Evolutionary conservation across 2,113 vertebrate species (phyloP), one percentile per base, ranked within the genome.

Genomic region (Archocentrus centrarchus): DNA sequence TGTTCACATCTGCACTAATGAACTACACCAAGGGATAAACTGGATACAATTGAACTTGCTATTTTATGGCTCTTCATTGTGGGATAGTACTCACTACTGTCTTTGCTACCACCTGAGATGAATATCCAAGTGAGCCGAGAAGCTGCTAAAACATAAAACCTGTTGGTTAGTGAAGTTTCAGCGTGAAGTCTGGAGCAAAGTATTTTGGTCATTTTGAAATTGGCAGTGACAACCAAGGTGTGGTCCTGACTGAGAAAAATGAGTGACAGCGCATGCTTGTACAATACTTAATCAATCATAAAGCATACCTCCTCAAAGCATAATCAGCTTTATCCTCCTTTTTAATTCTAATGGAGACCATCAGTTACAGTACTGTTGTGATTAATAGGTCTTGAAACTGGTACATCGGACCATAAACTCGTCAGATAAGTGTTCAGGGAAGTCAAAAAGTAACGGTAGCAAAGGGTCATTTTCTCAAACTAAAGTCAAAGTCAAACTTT

Each of bases 191-290:
- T 73, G 44, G 50, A 14, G 27, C 27, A 18, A 32, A 32, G 11
- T 55, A 55, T 73, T 55, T 73, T 35, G 68, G 32, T 73, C 3
- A 8, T 73, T 73, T 73, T 55, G 27, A 73, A 73, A 73, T 55
- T 55, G 47, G 27, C 27, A 55, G 68, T 73, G 68, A 73, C 68
- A 55, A 35, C 47, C 32, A 27, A 55, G 32, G 47, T n/a, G 47
- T 55, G 68, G 11, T n/a, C 53, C 68, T 55, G 47, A 73, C 68
- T 55, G 27, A 73, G 24, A 14, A 73, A 8, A 73, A n/a, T 32
- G 2, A 70, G 6, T 27, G 11, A 73, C 68, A 35, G 27, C 35
- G 47, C 30, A 47, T 73, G 47, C 66, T 73, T n/a, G 27, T 73
- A 53, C 47, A 55, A 44, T 73, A 53, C 47, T 73, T 35, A 6